A percentile compares a stretch with the other conserved stretches of the same genome.
phyloP scores from a whole-genome alignment of 2,888 invertebrate genomes.

The Graphium colonna region DNA sequence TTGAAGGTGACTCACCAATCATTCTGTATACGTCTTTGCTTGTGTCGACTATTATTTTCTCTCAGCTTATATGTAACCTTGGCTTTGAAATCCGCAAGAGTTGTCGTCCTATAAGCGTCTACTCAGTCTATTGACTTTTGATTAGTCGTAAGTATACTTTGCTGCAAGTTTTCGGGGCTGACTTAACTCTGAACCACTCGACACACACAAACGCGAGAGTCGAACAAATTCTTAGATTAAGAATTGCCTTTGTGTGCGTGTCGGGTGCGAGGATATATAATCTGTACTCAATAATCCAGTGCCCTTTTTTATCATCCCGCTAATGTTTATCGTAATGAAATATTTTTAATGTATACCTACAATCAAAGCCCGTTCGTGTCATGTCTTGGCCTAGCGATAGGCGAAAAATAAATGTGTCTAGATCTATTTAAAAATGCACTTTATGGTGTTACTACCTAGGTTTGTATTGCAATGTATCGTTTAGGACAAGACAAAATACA shows the following conservation, averaged over 20 bases:
- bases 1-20: no score
- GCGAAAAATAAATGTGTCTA: no score
- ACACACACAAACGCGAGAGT: conserved; percentile 3
- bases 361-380: not conserved
- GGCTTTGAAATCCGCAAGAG: conserved; percentile 27
- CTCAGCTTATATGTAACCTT: not conserved
- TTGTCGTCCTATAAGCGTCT: not conserved
- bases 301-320: conserved; percentile 1
- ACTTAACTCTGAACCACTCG: no score
- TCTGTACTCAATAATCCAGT: conserved; percentile 6
- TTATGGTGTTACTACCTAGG: not conserved
- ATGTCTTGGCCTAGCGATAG: not conserved
- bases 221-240: not conserved
- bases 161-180: not conserved
- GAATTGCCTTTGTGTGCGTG: no score
- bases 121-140: not conserved
- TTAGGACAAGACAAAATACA: not conserved
- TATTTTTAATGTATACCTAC: not conserved
- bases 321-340: not conserved
- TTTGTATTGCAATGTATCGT: not conserved
- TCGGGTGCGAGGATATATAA: not conserved
- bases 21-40: no score
- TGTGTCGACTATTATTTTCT: no score
- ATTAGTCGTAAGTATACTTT: not conserved
- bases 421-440: not conserved